Percentiles rank a stretch among this genome's conserved stretches.
phyloP scores from a whole-genome alignment of 1,140 invertebrate species.

The Zaprionus vittiger region DNA sequence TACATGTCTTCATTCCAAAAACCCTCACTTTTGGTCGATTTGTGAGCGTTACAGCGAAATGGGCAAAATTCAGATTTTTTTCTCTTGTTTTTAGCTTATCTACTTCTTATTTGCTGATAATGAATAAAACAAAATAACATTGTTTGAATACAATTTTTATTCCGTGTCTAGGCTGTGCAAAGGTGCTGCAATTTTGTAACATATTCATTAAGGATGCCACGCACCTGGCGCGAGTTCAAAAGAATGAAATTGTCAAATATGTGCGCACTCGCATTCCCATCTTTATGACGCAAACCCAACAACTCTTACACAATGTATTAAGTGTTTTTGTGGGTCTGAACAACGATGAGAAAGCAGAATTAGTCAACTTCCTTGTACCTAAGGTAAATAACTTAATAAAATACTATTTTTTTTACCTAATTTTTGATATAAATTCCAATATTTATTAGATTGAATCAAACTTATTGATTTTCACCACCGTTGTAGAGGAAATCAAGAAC shows the following conservation, averaged over 20 bases:
- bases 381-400: constrained; percentile 82
- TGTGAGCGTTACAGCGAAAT: too few species aligned
- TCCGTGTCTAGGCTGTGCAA: constrained; percentile 81
- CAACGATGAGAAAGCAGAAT: constrained; percentile 86
- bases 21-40: too few species aligned
- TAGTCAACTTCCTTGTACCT: constrained; percentile 88
- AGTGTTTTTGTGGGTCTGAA: constrained; percentile 86
- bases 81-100: too few species aligned
- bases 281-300: constrained; percentile 87
- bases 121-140: too few species aligned
- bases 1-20: too few species aligned
- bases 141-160: neutral
- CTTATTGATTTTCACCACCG: constrained; percentile 76
- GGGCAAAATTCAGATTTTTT: too few species aligned
- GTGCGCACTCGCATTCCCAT: constrained; percentile 87
- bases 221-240: constrained; percentile 86
- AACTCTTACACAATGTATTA: constrained; percentile 86
- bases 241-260: constrained; percentile 88
- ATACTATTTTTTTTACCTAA: neutral
- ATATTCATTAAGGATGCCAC: constrained; percentile 87
- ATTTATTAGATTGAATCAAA: constrained; percentile 71
- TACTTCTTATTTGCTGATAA: too few species aligned
- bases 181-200: constrained; percentile 87
- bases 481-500: constrained; percentile 83
- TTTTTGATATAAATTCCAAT: neutral